A percentile compares a stretch with the other conserved stretches of the same genome.
These are phyloP conservation scores for Coregonus sp. DNA, from an alignment of 2,797 vertebrate species.

Conservation along the genomic window DNA sequence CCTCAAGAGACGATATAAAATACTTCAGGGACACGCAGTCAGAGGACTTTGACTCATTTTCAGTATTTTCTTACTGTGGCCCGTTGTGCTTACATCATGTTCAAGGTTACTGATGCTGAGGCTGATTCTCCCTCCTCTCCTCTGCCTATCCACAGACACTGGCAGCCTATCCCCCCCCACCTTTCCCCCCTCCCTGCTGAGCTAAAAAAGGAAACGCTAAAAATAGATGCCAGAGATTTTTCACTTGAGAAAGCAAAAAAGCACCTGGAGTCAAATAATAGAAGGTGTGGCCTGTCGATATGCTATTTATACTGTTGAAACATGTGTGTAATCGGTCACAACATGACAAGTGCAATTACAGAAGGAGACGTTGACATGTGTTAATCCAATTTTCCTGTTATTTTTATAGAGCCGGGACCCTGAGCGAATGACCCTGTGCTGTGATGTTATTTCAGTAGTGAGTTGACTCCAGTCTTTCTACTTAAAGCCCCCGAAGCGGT, in stretches of 20 bases:
- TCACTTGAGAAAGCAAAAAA: conserved; percentile 47
- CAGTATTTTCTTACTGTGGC: conserved; percentile 8
- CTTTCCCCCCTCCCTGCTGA: conserved; percentile 34
- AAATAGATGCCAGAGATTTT: conserved; percentile 60
- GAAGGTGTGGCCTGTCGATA: conserved; percentile 46
- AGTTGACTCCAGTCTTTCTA: not conserved
- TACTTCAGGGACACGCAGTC: conserved; percentile 11
- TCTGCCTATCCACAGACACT: conserved; percentile 36
- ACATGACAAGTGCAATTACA: conserved; percentile 43
- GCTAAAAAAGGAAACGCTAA: conserved; percentile 68
- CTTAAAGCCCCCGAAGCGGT: not conserved
- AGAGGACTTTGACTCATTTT: conserved; percentile 26
- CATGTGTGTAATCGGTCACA: conserved; percentile 44
- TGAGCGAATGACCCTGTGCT: not conserved
- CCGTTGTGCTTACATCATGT: conserved; percentile 31
- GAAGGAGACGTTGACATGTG: conserved; percentile 16
- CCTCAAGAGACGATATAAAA: conserved; percentile 10
- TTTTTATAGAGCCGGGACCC: conserved; percentile 20
- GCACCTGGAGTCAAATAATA: conserved; percentile 67
- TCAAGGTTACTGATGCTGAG: conserved; percentile 38
- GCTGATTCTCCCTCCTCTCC: conserved; percentile 34
- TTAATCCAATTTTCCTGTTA: conserved; percentile 9
- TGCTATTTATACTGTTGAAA: conserved; percentile 60
- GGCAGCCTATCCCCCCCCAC: not conserved
- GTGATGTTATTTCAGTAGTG: not conserved